A percentile compares a stretch with the other conserved stretches of the same genome.
phyloP scores from a whole-genome alignment of 2,797 vertebrate genomes.

The Tarsius wallacei region DNA sequence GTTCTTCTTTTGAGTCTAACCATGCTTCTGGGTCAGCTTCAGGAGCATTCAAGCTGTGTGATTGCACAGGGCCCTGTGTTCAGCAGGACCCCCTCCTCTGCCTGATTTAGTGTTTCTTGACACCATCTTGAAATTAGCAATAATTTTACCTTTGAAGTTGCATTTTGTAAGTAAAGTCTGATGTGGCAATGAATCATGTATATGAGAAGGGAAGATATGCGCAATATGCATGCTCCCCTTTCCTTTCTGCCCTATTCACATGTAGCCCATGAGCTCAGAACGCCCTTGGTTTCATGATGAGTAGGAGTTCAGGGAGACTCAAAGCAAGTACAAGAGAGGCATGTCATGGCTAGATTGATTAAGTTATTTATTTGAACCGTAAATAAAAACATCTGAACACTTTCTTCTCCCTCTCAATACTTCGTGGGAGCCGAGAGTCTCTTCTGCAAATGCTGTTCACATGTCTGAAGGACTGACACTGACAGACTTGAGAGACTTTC shows the following conservation, averaged over 20 bases:
- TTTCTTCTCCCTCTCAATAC: no score
- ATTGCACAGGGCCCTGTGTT: background rate
- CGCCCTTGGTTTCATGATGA: background rate
- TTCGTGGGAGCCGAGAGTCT: no score
- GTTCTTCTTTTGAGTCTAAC: background rate
- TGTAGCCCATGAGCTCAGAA: background rate
- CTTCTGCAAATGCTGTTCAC: no score
- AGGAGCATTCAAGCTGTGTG: background rate
- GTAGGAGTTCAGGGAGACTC: background rate
- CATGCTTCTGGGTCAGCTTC: background rate
- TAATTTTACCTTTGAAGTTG: constrained; percentile 3
- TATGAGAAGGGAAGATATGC: background rate
- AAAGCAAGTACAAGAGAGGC: background rate
- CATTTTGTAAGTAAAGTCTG: background rate
- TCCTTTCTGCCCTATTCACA: background rate
- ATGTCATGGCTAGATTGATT: background rate
- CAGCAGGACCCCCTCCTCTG: background rate
- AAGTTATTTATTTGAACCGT: background rate
- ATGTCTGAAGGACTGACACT: no score
- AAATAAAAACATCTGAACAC: no score
- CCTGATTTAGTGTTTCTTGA: background rate
- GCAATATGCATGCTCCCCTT: fast-evolving
- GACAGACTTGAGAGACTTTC: background rate
- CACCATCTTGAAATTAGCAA: background rate
- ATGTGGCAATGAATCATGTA: background rate